phyloP scores from a whole-genome alignment of 2,888 invertebrate genomes.

The Schizotus pectinicornis region DNA sequence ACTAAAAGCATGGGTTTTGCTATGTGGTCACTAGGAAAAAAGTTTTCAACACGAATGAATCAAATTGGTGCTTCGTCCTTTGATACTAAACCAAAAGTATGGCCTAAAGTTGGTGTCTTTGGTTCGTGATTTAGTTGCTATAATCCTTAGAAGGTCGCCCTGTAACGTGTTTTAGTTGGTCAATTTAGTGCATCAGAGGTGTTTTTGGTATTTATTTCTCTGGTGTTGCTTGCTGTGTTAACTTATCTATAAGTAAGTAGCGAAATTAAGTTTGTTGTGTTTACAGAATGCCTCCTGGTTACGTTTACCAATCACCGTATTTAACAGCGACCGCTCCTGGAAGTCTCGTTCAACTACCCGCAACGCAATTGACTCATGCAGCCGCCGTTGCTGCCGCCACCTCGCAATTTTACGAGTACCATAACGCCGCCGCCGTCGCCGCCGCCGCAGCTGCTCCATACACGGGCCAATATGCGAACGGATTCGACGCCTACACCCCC shows the following conservation, averaged over 20 bases:
- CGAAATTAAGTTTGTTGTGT: constrained; percentile 23
- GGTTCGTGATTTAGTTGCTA: constrained; percentile 30
- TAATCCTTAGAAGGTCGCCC: constrained; percentile 31
- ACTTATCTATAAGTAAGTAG: background rate
- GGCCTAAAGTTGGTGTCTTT: constrained; percentile 29
- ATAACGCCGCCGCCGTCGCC: constrained; percentile 71
- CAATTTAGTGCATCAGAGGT: constrained; percentile 45
- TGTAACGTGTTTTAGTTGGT: constrained; percentile 35
- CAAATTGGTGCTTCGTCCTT: constrained; percentile 3
- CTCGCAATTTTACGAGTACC: constrained; percentile 81
- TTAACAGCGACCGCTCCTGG: constrained; percentile 69
- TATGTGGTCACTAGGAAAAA: no score
- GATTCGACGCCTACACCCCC: constrained; percentile 72
- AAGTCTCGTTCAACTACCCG: constrained; percentile 71
- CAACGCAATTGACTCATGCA: constrained; percentile 72
- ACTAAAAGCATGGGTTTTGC: no score
- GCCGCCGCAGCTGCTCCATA: constrained; percentile 69
- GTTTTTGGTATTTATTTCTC: constrained; percentile 50
- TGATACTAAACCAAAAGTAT: constrained; percentile 19
- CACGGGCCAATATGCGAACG: constrained; percentile 76
- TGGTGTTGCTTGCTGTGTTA: constrained; percentile 57
- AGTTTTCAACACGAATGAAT: background rate
- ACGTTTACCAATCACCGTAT: constrained; percentile 78
- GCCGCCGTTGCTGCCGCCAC: constrained; percentile 81
- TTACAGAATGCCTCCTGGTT: constrained; percentile 76